These are phyloP conservation scores for Drosophila gaucha DNA, from an alignment of 2,888 invertebrate genomes.

Conservation along the genomic window DNA sequence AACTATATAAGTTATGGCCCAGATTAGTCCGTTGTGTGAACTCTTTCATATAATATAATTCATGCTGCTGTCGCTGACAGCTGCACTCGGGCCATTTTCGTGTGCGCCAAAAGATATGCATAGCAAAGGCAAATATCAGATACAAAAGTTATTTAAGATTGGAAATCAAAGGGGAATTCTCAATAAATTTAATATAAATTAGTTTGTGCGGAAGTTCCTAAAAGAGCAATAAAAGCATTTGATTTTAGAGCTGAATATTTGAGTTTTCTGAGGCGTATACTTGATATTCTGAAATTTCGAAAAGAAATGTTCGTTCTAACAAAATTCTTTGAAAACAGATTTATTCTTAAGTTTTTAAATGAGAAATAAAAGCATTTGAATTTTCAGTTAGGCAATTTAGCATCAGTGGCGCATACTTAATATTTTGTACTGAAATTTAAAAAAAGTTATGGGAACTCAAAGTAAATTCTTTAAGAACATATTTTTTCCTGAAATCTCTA, in stretches of 20 bases:
- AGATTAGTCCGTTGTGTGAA: slow-evolving; percentile 27
- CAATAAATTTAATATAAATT: not conserved
- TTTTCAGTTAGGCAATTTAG: not conserved
- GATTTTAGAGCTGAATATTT: not conserved
- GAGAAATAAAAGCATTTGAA: not conserved
- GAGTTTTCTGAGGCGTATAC: not conserved
- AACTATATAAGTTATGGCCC: slow-evolving; percentile 32
- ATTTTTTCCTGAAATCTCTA: not conserved
- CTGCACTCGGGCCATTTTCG: slow-evolving; percentile 11
- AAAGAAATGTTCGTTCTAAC: too few relatives aligned
- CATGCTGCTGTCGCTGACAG: slow-evolving; percentile 20
- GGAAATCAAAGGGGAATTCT: not conserved
- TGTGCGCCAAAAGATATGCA: slow-evolving; percentile 24
- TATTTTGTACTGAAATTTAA: not conserved
- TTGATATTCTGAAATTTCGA: not conserved
- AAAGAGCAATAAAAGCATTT: not conserved
- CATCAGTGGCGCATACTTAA: not conserved
- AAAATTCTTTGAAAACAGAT: too few relatives aligned
- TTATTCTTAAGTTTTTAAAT: not conserved
- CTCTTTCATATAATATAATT: slow-evolving; percentile 22
- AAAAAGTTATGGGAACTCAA: not conserved
- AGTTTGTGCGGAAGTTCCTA: not conserved
- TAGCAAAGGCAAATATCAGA: slow-evolving; percentile 5
- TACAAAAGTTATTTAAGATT: not conserved
- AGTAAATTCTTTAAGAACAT: not conserved